Evolutionary conservation across 2,797 vertebrate species (phyloP), one percentile per base, ranked within the genome.

Genomic region (Pteropus rufus): DNA sequence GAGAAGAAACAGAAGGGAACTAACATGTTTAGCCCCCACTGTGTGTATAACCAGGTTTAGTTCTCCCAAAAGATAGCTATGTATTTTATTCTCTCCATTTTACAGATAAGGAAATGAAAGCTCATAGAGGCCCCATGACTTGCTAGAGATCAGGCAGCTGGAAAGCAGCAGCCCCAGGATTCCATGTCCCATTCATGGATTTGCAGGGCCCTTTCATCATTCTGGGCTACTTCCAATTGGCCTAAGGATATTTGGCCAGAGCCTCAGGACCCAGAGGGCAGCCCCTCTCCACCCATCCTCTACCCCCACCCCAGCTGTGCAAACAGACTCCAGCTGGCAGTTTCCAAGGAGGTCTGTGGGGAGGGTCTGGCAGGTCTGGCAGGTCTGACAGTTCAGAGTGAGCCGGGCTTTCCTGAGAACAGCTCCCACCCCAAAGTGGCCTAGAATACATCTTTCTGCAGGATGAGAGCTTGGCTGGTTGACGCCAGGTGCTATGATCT

Each of bases 261-360:
- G 64, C 39, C 80, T 81, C 31, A 4, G 80, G 87, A 82, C 77
- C 83, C 92, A 90, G 90, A 94, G 90, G 76, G 72, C 81, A 91
- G 77, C 97, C 44, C 76, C 70, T 73, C 89, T 82, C 95, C 26
- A 73, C 54, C 94, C 94, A 94, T 62, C 92, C 94, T 96, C 96
- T 65, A 41, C 87, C 94, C 96, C 49, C 65, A 80, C 56, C 52
- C 26, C 98, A 99, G 98, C 98, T 98, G 98, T 98, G 97, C 98
- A 99, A 98, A 98, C 98, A 98, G 97, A 98, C 97, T 97, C 97
- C 97, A 98, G 98, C 97, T 97, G 98, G 95, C 95, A 84, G 89
- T 94, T 90, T 97, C 98, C 87, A 90, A 5, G 19, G 58, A 93
- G 46, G 80, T 34, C 14, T 82, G 24, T n/a, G 69, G 39, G 58